A percentile compares a stretch with the other conserved stretches of the same genome.
Conservation (phyloP, 2,888 invertebrate species). For the Criorhina ranunculi region DNA sequence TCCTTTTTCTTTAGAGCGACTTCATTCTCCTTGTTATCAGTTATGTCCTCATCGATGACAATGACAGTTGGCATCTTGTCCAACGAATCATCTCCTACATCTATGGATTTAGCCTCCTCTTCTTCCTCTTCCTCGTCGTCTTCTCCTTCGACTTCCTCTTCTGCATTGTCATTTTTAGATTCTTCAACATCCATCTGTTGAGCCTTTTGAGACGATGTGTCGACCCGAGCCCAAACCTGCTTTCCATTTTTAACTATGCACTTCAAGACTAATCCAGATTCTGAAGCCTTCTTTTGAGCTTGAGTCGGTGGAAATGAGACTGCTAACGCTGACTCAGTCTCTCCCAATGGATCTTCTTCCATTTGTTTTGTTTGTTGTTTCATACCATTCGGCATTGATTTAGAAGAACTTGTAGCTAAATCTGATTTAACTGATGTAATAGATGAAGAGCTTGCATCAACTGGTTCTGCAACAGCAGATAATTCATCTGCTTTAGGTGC, state of each 20-base stretch:
- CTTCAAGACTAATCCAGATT: slow-evolving; percentile 86
- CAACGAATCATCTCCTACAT: slow-evolving; percentile 1
- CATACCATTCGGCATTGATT: slow-evolving; percentile 57
- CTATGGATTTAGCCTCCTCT: slow-evolving; percentile 20
- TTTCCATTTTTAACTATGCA: slow-evolving; percentile 90
- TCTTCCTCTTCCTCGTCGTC: slow-evolving; percentile 40
- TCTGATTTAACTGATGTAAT: slow-evolving; percentile 39
- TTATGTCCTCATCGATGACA: slow-evolving; percentile 20
- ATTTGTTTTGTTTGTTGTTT: slow-evolving; percentile 60
- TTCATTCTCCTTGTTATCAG: slow-evolving; percentile 78
- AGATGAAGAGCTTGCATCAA: slow-evolving; percentile 28
- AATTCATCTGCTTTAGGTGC: slow-evolving; percentile 47
- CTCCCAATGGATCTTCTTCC: slow-evolving; percentile 79
- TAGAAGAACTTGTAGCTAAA: slow-evolving; percentile 21
- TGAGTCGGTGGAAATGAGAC: slow-evolving; percentile 78
- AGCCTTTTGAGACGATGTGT: slow-evolving; percentile 58
- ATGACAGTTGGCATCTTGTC: neutral
- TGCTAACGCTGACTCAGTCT: slow-evolving; percentile 84
- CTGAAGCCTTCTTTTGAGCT: slow-evolving; percentile 81
- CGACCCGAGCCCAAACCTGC: slow-evolving; percentile 86
- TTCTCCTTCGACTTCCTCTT: slow-evolving; percentile 77
- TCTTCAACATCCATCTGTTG: slow-evolving; percentile 54
- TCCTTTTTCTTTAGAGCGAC: slow-evolving; percentile 82
- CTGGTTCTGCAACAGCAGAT: slow-evolving; percentile 31
- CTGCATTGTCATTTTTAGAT: slow-evolving; percentile 78